A percentile compares a stretch with the other conserved stretches of the same genome.
These are phyloP conservation scores for Vulpes lagopus DNA, from an alignment of 2,113 vertebrate species.

Conservation along the genomic window DNA sequence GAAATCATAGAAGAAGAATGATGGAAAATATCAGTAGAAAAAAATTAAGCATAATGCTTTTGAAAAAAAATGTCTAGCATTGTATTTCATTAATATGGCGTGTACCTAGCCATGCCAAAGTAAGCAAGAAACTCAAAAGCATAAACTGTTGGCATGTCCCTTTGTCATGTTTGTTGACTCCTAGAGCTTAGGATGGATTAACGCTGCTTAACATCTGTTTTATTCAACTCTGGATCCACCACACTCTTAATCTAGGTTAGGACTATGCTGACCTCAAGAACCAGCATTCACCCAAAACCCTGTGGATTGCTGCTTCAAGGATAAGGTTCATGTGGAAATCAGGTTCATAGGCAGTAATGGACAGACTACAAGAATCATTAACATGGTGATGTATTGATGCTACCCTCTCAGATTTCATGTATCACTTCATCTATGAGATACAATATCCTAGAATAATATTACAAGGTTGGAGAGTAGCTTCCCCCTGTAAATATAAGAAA, in stretches of 20 bases:
- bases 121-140: not conserved
- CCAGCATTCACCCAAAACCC: not conserved
- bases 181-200: not conserved
- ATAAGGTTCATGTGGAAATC: not conserved
- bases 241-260: not conserved
- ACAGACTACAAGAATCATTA: not conserved
- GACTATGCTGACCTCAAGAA: not conserved
- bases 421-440: not conserved
- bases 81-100: not conserved
- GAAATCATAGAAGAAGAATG: not conserved
- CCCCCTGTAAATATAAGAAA: not conserved
- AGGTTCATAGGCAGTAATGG: not conserved
- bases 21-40: not conserved
- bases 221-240: not conserved
- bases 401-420: not conserved
- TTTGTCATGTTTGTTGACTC: not conserved
- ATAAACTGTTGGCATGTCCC: not conserved
- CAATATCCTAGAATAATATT: not conserved
- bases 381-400: not conserved
- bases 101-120: not conserved
- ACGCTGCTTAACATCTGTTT: not conserved
- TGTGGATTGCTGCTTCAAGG: not conserved
- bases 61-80: not conserved
- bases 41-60: not conserved
- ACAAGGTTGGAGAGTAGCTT: not conserved